These are phyloP conservation scores for Theristus sp. DNA, from an alignment of 2,888 invertebrate species.

Conservation along the genomic window DNA sequence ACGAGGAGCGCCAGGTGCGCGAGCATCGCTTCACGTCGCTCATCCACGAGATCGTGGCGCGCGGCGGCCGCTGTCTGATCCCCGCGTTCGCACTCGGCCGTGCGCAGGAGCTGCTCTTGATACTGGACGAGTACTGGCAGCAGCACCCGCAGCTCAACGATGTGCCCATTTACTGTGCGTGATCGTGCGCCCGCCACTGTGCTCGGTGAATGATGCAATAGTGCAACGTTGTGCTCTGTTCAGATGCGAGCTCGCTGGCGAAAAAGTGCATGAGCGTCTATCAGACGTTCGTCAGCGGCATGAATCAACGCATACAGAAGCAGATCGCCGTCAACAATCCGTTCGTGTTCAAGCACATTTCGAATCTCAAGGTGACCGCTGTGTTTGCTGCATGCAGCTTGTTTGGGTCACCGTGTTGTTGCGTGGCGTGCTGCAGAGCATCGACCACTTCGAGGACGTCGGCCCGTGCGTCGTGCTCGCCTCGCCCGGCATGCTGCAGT, in stretches of 20 bases:
- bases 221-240: slow-evolving; percentile 1
- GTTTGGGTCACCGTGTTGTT: too few species aligned
- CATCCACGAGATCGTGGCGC: slow-evolving; percentile 80
- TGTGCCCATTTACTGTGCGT: slow-evolving; percentile 72
- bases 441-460: slow-evolving; percentile 97
- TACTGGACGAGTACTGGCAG: slow-evolving; percentile 81
- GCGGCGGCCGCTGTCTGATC: slow-evolving; percentile 93
- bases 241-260: slow-evolving; percentile 80
- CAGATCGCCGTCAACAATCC: slow-evolving; percentile 97
- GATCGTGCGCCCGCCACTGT: neutral
- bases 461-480: slow-evolving; percentile 99
- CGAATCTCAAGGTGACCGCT: slow-evolving; percentile 32
- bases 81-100: slow-evolving; percentile 95
- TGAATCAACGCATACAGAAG: slow-evolving; percentile 88
- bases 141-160: slow-evolving; percentile 90
- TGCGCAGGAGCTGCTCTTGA: slow-evolving; percentile 44
- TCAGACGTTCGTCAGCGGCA: slow-evolving; percentile 96
- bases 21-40: slow-evolving; percentile 78
- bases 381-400: neutral
- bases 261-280: slow-evolving; percentile 99
- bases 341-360: slow-evolving; percentile 89
- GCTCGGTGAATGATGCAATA: neutral
- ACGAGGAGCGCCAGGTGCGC: slow-evolving; percentile 89
- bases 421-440: slow-evolving; percentile 56
- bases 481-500: slow-evolving; percentile 99